Evolutionary conservation across 2,888 invertebrate species (phyloP).

Genomic region (Timema cristinae): DNA sequence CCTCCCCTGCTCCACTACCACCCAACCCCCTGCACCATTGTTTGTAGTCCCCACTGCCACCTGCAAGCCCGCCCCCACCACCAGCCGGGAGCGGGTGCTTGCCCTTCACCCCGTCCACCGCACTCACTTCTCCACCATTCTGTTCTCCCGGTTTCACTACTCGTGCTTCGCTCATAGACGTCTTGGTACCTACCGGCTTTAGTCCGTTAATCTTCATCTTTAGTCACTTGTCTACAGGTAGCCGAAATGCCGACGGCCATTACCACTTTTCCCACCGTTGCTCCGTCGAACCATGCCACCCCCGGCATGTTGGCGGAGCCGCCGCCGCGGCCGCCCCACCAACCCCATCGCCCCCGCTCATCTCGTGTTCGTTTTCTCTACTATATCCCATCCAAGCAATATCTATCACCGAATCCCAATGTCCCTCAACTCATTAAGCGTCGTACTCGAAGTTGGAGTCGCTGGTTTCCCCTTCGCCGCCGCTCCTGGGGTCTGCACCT

Average conservation of each 20-base stretch:
- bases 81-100: slow-evolving; percentile 31
- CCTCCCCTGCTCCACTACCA: slow-evolving; percentile 23
- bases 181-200: slow-evolving; percentile 90
- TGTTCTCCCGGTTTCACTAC: slow-evolving; percentile 83
- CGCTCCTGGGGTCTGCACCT: slow-evolving; percentile 56
- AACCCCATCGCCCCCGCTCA: slow-evolving; percentile 39
- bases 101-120: slow-evolving; percentile 29
- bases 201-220: slow-evolving; percentile 99
- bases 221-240: slow-evolving; percentile 79
- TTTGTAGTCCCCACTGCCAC: background rate
- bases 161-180: slow-evolving; percentile 93
- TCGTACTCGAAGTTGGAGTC: slow-evolving; percentile 89
- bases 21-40: slow-evolving; percentile 35
- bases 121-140: slow-evolving; percentile 53
- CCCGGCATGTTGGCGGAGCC: slow-evolving; percentile 39
- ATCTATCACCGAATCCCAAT: slow-evolving; percentile 93
- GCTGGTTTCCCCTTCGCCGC: slow-evolving; percentile 54
- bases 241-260: slow-evolving; percentile 72
- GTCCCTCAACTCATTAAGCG: slow-evolving; percentile 97
- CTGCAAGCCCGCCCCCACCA: slow-evolving; percentile 27
- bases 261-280: slow-evolving; percentile 43
- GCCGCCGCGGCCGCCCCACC: slow-evolving; percentile 42
- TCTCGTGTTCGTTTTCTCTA: slow-evolving; percentile 79
- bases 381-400: slow-evolving; percentile 96
- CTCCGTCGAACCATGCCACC: slow-evolving; percentile 38